A percentile compares a stretch with the other conserved stretches of the same genome.
Evolutionary conservation across 1,140 invertebrate genomes (phyloP).

Genomic region (Teleogryllus occipitalis): DNA sequence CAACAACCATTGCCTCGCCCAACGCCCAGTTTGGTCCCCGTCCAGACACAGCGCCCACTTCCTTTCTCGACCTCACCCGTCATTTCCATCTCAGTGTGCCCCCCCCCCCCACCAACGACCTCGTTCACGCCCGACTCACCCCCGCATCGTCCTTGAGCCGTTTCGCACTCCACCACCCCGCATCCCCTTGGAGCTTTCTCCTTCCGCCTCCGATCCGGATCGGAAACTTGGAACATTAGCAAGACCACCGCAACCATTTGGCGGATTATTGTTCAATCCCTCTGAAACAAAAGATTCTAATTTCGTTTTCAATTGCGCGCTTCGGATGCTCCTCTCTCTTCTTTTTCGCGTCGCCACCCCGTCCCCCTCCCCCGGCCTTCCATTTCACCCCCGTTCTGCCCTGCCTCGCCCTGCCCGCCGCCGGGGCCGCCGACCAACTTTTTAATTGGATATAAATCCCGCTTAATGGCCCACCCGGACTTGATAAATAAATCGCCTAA

Average conservation of each 20-base stretch:
- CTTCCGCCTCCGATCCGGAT: too few species aligned
- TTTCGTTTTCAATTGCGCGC: neutral
- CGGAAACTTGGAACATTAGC: too few species aligned
- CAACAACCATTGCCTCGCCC: too few species aligned
- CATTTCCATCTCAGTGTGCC: too few species aligned
- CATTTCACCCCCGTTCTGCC: neutral
- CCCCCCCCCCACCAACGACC: too few species aligned
- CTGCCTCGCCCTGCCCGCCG: neutral
- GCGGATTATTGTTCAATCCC: neutral
- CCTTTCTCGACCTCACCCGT: too few species aligned
- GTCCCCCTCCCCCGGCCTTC: neutral
- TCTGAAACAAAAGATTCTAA: neutral
- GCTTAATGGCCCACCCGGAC: neutral
- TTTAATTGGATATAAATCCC: constrained; percentile 1
- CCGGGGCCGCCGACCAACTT: neutral
- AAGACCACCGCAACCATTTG: neutral
- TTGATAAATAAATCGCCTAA: neutral
- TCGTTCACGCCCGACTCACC: too few species aligned
- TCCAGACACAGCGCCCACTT: too few species aligned
- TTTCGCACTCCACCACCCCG: too few species aligned
- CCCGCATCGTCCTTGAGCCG: too few species aligned
- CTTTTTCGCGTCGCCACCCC: neutral
- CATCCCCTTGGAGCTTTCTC: too few species aligned
- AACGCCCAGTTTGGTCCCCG: too few species aligned
- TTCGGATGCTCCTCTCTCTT: neutral